Percentiles rank a stretch among this genome's conserved stretches.
phyloP scores from a whole-genome alignment of 1,140 invertebrate species.

The Theocolax elegans region DNA sequence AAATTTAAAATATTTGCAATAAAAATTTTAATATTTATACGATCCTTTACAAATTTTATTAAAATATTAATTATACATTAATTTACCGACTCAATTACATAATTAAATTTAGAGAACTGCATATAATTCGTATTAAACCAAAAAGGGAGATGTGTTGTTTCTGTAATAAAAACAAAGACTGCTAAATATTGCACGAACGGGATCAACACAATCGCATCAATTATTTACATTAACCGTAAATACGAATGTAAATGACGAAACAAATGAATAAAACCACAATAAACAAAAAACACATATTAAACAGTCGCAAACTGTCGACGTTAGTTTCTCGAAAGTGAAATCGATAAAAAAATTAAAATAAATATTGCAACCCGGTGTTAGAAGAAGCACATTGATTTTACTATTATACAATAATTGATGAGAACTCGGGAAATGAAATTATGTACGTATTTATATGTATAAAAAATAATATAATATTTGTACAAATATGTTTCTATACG shows the following conservation, averaged over 20 bases:
- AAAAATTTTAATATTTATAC: too few species aligned
- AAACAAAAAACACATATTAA: not conserved
- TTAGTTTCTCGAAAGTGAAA: not conserved
- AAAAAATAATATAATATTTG: conserved; percentile 7
- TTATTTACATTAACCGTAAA: conserved; percentile 5
- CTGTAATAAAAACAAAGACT: conserved; percentile 40
- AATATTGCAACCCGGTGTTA: too few species aligned
- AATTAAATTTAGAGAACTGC: too few species aligned
- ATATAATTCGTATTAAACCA: conserved; percentile 11
- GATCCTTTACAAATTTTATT: too few species aligned
- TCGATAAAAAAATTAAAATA: conserved; percentile 4
- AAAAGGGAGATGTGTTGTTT: conserved; percentile 19
- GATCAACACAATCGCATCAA: conserved; percentile 52
- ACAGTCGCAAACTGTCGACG: conserved; percentile 3
- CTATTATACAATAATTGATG: too few species aligned
- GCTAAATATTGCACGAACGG: conserved; percentile 48
- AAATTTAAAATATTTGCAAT: too few species aligned
- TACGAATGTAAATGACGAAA: not conserved
- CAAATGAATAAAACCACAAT: not conserved
- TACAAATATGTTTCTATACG: conserved; percentile 23
- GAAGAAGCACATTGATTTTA: too few species aligned
- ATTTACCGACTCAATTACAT: too few species aligned
- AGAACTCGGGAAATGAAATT: conserved; percentile 12
- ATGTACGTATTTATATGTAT: conserved; percentile 29
- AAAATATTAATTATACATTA: too few species aligned